Evolutionary conservation across 2,113 vertebrate genomes (phyloP), one percentile per base, ranked within the genome.

Genomic region (Passer montanus): DNA sequence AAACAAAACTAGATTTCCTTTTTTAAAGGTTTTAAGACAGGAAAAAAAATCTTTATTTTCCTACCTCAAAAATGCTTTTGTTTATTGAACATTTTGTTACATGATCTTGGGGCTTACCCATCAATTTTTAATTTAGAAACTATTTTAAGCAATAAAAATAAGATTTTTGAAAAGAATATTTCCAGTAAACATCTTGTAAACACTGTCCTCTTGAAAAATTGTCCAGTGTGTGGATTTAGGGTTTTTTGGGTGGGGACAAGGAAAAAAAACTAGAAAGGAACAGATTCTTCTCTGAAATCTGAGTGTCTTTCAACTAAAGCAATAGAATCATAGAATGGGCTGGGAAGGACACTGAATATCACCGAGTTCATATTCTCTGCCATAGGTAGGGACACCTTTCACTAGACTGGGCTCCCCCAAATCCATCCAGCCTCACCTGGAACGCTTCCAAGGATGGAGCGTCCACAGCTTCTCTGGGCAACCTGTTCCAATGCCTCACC

Each of bases 31-130:
- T 84, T 11, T 39, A 84, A 35, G 14, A 49, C 7, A 69, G 6
- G 12, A 58, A 41, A 77, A 82, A 74, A 66, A 84, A 15, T 59
- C 16, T 60, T 82, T 64, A 5, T 23, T 28, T 58, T 68, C 30
- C 43, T 0, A 0, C 2, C 5, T 1, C 15, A 39, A 73, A 60
- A 47, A 59, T 27, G 3, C 12, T 52, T 73, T 67, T 1, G 2
- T 83, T 68, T 68, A 2, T 46, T 72, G 18, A 26, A 10, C 1
- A 16, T 52, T 87, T 80, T 88, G 4, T 89, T 73, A 66, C 9
- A 22, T 41, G 7, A 11, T 84, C 9, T 41, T 70, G 50, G 27
- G 18, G 16, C 68, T 80, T 72, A 50, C 8, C 5, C 24, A 68
- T 55, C 24, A 79, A 79, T 7, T 24, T 84, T 83, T 87, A 39